A percentile compares a stretch with the other conserved stretches of the same genome.
Conservation (phyloP, 2,888 invertebrate genomes). For the Cynaeus angustus region DNA sequence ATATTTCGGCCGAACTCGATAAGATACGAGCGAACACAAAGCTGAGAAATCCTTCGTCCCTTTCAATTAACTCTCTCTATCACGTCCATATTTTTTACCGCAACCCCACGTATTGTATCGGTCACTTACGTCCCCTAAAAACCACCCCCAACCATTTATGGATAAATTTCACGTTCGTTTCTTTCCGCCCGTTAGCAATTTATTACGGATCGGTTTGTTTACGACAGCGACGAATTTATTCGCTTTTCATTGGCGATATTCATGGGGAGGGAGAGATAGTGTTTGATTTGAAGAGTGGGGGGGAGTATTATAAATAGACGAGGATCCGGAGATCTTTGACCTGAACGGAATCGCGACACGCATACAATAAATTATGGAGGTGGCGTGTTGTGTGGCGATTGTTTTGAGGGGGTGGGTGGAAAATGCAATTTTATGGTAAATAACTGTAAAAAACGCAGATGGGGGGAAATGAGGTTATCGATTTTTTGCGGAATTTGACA, state of each 20-base stretch:
- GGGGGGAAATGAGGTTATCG: too few relatives aligned
- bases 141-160: background rate
- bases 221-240: slow-evolving; percentile 23
- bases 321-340: background rate
- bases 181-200: background rate
- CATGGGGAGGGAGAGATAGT: background rate
- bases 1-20: slow-evolving; percentile 22
- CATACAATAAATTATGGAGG: slow-evolving; percentile 1
- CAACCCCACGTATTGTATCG: background rate
- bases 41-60: slow-evolving; percentile 10
- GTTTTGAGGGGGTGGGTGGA: too few relatives aligned
- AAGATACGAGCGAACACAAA: slow-evolving; percentile 21
- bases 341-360: background rate
- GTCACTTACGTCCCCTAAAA: background rate
- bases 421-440: too few relatives aligned
- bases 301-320: background rate
- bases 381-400: background rate
- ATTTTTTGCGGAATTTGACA: too few relatives aligned
- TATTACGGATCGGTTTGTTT: slow-evolving; percentile 25
- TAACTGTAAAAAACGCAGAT: too few relatives aligned
- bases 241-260: slow-evolving; percentile 19
- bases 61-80: slow-evolving; percentile 19
- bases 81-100: slow-evolving; percentile 12
- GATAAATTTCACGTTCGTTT: too few relatives aligned
- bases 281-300: background rate